phyloP scores from a whole-genome alignment of 2,113 vertebrate species.

The Raja brachyura region DNA sequence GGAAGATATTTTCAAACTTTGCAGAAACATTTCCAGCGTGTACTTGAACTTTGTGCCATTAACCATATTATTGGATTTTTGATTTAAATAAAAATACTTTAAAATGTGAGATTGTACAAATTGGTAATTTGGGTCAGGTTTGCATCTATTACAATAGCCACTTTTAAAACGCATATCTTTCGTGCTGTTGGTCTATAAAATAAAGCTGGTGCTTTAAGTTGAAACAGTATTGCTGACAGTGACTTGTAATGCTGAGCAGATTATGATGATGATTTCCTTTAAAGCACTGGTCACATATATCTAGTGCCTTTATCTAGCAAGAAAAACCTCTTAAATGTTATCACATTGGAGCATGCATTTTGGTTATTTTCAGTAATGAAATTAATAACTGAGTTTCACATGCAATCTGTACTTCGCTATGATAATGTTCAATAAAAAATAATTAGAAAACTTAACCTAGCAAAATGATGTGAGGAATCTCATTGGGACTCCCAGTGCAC shows the following conservation, averaged over 20 bases:
- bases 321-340: not conserved
- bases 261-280: not conserved
- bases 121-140: too few relatives aligned
- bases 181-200: not conserved
- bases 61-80: not conserved
- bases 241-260: not conserved
- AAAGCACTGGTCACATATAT: not conserved
- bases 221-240: not conserved
- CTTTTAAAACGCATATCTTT: not conserved
- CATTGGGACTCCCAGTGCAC: not conserved
- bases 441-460: not conserved
- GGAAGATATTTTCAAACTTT: not conserved
- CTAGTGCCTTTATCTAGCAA: not conserved
- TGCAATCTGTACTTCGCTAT: not conserved
- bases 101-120: not conserved
- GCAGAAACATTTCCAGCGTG: not conserved
- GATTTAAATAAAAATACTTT: not conserved
- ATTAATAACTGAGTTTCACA: not conserved
- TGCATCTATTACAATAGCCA: not conserved
- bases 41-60: not conserved
- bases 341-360: not conserved
- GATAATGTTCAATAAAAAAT: not conserved
- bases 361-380: not conserved
- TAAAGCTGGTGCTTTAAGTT: not conserved
- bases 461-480: not conserved